These are phyloP conservation scores for Halichoerus grypus DNA, from an alignment of 2,113 vertebrate species.

Conservation along the genomic window DNA sequence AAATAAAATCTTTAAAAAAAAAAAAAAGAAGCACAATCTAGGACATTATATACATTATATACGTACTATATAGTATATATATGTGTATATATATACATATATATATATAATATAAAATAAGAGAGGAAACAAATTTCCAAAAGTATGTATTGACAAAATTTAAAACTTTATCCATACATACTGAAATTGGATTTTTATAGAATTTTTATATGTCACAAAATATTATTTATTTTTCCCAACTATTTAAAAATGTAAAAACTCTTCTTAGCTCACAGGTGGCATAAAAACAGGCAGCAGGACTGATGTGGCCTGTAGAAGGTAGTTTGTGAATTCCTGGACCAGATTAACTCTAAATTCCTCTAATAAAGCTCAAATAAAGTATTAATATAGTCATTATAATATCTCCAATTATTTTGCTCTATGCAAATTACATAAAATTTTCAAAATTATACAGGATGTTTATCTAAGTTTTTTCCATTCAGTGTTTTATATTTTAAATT, in stretches of 20 bases:
- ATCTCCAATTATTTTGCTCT: neutral
- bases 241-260: neutral
- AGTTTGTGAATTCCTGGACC: neutral
- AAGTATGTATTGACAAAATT: neutral
- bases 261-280: neutral
- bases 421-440: neutral
- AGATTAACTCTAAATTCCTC: neutral
- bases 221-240: neutral
- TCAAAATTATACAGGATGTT: neutral
- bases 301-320: neutral
- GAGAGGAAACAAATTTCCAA: neutral
- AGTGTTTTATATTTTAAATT: neutral
- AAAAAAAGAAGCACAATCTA: slow-evolving; percentile 7
- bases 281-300: neutral
- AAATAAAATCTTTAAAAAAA: too few species aligned
- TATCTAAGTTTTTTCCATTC: neutral
- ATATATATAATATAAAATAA: neutral
- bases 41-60: neutral
- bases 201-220: neutral
- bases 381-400: neutral
- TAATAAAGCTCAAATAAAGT: neutral
- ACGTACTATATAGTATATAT: neutral
- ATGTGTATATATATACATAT: neutral
- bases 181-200: neutral
- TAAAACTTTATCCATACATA: neutral